A percentile compares a stretch with the other conserved stretches of the same genome.
Conservation (phyloP, 2,888 invertebrate genomes). For the Macrosiphum euphorbiae region DNA sequence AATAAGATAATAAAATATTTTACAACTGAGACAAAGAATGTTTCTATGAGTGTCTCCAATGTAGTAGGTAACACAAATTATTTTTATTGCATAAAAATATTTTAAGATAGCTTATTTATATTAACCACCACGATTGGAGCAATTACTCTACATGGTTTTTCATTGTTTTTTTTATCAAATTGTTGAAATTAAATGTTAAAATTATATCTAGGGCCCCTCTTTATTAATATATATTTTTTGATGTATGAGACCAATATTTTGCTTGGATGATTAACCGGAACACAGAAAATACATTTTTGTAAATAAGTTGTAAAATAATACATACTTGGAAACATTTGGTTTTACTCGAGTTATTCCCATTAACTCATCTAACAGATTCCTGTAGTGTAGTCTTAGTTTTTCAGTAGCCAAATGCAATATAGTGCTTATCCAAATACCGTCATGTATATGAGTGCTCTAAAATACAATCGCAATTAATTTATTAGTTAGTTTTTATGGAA, state of each 20-base stretch:
- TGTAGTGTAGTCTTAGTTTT: neutral
- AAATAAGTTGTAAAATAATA: neutral
- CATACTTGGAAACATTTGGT: constrained; percentile 3
- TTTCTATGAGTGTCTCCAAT: neutral
- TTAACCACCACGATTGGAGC: neutral
- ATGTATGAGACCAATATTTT: neutral
- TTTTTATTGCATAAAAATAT: no score
- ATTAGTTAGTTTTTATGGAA: neutral
- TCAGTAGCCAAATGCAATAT: constrained; percentile 12
- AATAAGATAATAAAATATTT: neutral
- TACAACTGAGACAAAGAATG: neutral
- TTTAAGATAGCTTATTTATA: neutral
- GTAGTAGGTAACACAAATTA: neutral
- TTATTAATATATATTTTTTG: neutral
- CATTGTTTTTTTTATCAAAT: neutral
- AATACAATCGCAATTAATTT: constrained; percentile 37
- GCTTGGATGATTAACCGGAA: neutral
- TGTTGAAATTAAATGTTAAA: neutral
- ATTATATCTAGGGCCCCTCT: neutral
- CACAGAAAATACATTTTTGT: neutral
- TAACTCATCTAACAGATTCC: constrained; percentile 29
- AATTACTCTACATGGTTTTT: no score
- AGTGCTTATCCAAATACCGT: constrained; percentile 89
- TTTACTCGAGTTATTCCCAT: constrained; percentile 34
- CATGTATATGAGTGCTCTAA: constrained; percentile 77